These are phyloP conservation scores for Lamprologus tigripictilis DNA, from an alignment of 2,113 vertebrate genomes.

Conservation along the genomic window DNA sequence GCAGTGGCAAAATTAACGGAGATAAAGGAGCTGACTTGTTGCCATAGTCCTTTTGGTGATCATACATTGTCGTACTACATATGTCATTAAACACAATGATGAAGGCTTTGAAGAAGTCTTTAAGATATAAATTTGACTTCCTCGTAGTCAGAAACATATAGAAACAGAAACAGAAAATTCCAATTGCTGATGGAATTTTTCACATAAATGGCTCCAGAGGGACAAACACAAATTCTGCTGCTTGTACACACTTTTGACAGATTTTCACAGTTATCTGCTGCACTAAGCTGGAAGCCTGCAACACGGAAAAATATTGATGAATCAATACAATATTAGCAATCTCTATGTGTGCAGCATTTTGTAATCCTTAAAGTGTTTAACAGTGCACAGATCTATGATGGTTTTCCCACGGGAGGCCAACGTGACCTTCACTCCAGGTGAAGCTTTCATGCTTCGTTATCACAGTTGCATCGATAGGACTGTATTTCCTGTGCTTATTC, in stretches of 20 bases:
- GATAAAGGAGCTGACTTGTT: not conserved
- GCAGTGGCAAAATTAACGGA: not conserved
- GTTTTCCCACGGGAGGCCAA: not conserved
- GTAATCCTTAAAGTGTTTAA: not conserved
- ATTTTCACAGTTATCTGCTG: not conserved
- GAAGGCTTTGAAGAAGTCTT: not conserved
- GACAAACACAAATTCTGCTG: not conserved
- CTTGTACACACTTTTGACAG: not conserved
- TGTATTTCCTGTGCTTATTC: not conserved
- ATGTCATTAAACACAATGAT: not conserved
- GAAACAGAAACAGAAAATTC: not conserved
- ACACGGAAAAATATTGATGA: not conserved
- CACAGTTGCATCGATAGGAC: not conserved
- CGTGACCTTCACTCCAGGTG: not conserved
- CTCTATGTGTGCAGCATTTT: not conserved
- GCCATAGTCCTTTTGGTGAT: not conserved
- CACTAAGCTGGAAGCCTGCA: not conserved
- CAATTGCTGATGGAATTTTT: not conserved
- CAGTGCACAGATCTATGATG: not conserved
- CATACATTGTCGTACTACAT: not conserved
- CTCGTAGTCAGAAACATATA: not conserved
- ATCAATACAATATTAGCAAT: not conserved
- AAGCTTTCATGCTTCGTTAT: not conserved
- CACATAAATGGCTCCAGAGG: not conserved
- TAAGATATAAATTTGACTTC: not conserved